Evolutionary conservation across 2,113 vertebrate genomes (phyloP).

Genomic region (Entelurus aequoreus): DNA sequence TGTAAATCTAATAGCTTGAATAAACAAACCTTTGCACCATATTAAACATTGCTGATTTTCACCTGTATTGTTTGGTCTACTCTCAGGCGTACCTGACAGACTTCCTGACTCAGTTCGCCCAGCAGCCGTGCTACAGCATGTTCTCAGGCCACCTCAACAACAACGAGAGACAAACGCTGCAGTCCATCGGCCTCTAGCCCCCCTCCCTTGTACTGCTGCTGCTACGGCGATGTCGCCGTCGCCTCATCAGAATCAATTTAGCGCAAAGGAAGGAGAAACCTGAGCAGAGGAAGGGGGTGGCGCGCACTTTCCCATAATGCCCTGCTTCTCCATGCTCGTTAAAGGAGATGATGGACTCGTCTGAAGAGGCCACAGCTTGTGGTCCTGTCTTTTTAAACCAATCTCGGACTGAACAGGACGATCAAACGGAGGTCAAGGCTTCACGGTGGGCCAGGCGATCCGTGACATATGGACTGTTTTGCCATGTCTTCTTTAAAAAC

Average conservation of each 20-base stretch:
- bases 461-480: constrained; percentile 36
- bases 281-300: constrained; percentile 3
- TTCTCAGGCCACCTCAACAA: constrained; percentile 95
- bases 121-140: constrained; percentile 93
- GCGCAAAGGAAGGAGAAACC: constrained; percentile 5
- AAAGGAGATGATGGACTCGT: constrained; percentile 10
- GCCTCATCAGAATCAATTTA: constrained; percentile 35
- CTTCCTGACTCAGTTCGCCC: constrained; percentile 94
- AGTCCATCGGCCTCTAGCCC: constrained; percentile 86
- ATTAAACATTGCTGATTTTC: neutral
- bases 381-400: constrained; percentile 23
- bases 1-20: no score
- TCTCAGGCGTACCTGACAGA: constrained; percentile 92
- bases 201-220: neutral
- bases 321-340: constrained; percentile 18
- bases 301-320: constrained; percentile 32
- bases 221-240: constrained; percentile 15
- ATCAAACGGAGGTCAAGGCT: constrained; percentile 13
- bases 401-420: constrained; percentile 23
- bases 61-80: neutral
- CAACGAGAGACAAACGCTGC: constrained; percentile 84
- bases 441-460: constrained; percentile 29
- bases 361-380: constrained; percentile 17
- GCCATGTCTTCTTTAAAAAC: constrained; percentile 49
- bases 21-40: neutral